These are phyloP conservation scores for Chironomus riparius DNA, from an alignment of 2,888 invertebrate genomes.

Conservation along the genomic window DNA sequence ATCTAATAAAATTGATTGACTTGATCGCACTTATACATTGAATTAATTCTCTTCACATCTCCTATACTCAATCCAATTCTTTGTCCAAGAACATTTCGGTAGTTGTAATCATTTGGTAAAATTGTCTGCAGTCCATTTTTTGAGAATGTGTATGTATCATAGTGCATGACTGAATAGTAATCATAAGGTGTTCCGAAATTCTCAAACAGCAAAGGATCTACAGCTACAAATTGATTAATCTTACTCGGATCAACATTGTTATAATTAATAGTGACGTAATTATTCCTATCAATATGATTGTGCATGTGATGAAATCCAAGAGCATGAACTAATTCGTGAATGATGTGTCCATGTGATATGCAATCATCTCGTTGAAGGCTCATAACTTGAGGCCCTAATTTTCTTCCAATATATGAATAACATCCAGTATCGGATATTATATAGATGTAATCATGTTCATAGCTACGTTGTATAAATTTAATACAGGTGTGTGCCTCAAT, in stretches of 20 bases:
- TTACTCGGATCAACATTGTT: neutral
- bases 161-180: neutral
- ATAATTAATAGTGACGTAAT: neutral
- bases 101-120: neutral
- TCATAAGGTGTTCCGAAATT: neutral
- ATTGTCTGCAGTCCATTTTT: neutral
- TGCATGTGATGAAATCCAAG: neutral
- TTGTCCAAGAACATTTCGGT: neutral
- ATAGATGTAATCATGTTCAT: neutral
- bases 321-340: neutral
- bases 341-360: too few species aligned
- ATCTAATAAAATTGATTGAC: too few species aligned
- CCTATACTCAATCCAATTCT: neutral
- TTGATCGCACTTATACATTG: neutral
- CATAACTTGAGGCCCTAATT: neutral
- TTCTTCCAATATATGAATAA: neutral
- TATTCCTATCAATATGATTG: neutral
- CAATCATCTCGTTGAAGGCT: too few species aligned
- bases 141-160: neutral
- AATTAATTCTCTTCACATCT: neutral
- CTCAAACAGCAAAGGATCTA: neutral
- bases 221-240: neutral
- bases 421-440: neutral
- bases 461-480: neutral
- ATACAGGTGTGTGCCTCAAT: neutral